A percentile compares a stretch with the other conserved stretches of the same genome.
phyloP scores from a whole-genome alignment of 2,888 invertebrate genomes.

The Idaea aversata region DNA sequence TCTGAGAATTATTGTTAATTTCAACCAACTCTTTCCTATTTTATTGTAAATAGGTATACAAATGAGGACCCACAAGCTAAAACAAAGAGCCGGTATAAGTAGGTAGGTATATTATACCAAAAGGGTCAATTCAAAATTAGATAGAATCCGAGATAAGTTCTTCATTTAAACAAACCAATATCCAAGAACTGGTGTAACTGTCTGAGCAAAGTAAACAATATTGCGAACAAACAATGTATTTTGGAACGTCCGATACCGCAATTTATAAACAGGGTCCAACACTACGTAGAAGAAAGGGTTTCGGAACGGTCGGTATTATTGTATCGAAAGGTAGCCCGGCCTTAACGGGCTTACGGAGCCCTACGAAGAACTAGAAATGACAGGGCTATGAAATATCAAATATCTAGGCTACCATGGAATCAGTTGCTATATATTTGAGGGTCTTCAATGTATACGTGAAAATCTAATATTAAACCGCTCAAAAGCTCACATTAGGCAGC shows the following conservation, averaged over 20 bases:
- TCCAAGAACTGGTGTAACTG: constrained; percentile 8
- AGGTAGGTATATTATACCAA: background rate
- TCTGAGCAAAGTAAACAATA: constrained; percentile 41
- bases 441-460: background rate
- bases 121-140: background rate
- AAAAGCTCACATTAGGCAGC: too few species aligned
- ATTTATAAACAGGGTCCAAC: constrained; percentile 65
- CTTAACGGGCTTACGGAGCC: constrained; percentile 58
- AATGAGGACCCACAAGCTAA: background rate
- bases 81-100: background rate
- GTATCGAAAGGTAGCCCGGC: constrained; percentile 76
- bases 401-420: background rate
- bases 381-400: background rate
- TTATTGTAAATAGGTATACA: background rate
- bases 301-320: constrained; percentile 66
- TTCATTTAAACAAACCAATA: constrained; percentile 1
- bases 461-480: too few species aligned
- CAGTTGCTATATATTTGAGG: background rate
- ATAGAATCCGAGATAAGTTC: background rate
- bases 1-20: too few species aligned
- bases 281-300: constrained; percentile 65
- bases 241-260: constrained; percentile 69
- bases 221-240: constrained; percentile 51
- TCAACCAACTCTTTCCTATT: too few species aligned
- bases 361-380: constrained; percentile 29